Base-by-base conservation (phyloP, 2,888 invertebrate genomes). In the Acronicta psi region DNA sequence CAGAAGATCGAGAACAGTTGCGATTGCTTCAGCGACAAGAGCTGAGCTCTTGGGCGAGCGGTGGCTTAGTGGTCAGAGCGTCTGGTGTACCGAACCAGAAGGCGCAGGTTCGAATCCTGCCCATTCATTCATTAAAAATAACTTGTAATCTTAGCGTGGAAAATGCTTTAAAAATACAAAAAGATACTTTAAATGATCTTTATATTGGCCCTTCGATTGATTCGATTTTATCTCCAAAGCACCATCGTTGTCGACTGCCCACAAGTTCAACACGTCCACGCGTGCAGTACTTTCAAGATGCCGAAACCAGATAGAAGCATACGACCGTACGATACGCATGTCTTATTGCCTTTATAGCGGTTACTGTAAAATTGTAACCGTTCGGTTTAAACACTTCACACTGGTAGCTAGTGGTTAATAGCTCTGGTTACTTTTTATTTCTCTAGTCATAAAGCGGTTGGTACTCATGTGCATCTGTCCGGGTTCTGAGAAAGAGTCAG, bases 231-330 rank as follows among this genome's bases (percentile, higher is more conserved):
- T n/a, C n/a, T 16, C 17, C 17, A 49, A 53, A 54, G 20, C 69
- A 77, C 70, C 79, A 77, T 49, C 80, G 65, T 53, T n/a, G 2
- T 0, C 69, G 62, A 25, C 66, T 77, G 76, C 82, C 59, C 57
- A 47, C 23, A 72, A 70, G 84, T 82, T 86, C 85, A 85, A 88
- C 90, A 91, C 89, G 91, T 89, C 82, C 80, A 53, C 69, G 65
- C 62, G 73, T 70, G 73, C 75, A 68, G 71, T 69, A 83, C 91
- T 91, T 92, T 91, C 66, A 82, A 91, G 76, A 76, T 76, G 76
- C 76, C 76, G 76, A 75, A 75, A 64, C 61, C 37, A 72, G 92
- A 92, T 92, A 66, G 56, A 69, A 83, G 82, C 56, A 55, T 56
- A 55, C 85, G 83, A 74, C 71, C 76, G 74, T 77, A 80, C 71